Evolutionary conservation across 2,888 invertebrate genomes (phyloP), one percentile per base, ranked within the genome.

Genomic region (Colostygia pectinataria): DNA sequence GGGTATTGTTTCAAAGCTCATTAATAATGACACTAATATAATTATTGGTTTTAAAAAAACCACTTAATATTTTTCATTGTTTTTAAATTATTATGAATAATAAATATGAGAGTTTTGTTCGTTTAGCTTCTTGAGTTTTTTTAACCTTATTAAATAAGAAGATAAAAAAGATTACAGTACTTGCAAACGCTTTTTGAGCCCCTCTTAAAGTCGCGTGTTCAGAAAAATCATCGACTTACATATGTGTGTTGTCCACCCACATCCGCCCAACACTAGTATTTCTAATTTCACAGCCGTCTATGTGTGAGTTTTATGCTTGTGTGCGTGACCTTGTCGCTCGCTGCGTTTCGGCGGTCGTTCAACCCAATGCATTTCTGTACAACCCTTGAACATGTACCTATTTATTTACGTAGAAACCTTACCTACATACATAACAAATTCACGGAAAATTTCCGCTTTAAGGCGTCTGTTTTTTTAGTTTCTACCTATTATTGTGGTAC

Each of bases 271-370:
- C 85, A 73, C 87, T 86, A 83, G 57, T 80, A 81, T 84, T 84
- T 89, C 89, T 88, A 88, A 89, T 83, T 86, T 86, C 85, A 86
- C 80, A 84, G 85, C 70, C 87, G 71, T 75, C 74, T 81, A 76
- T 80, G 80, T 76, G 73, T 71, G 71, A 56, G 56, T 34, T 32
- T 60, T 57, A 61, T 56, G 70, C 65, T 63, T 68, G 87, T 87
- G 87, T 85, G 88, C 66, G 89, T 89, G 89, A 89, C 89, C 89
- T 89, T 89, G 85, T 71, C 60, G 71, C 67, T 74, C 68, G 64
- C 72, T 77, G 80, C 77, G 87, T 86, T 89, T 89, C 85, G 89
- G 89, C 80, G 89, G 88, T 87, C 83, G 61, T 79, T 83, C 74
- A 84, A 77, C 87, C 78, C 71, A 70, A 61, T 86, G 82, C 83